Conservation (phyloP, 1,140 invertebrate genomes). For the Ips typographus region DNA sequence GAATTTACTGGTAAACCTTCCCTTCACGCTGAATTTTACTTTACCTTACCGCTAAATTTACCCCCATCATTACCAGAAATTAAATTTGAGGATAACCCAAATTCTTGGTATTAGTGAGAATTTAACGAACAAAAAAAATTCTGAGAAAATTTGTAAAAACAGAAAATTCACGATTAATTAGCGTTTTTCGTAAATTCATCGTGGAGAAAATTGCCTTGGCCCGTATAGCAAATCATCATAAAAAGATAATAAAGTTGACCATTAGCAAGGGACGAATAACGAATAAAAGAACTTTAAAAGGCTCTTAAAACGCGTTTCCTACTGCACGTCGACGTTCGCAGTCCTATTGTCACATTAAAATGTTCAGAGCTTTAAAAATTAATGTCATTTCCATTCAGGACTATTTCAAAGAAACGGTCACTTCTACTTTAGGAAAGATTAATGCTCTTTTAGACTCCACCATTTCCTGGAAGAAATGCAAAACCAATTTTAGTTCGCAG, state of each 20-base stretch:
- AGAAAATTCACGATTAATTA: no score
- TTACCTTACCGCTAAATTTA: no score
- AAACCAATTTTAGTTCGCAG: not conserved
- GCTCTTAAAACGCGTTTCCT: constrained; percentile 8
- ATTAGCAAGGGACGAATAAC: not conserved
- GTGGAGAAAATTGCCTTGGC: not conserved
- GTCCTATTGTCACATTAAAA: constrained; percentile 7
- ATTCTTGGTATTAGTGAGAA: no score
- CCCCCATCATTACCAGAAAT: no score
- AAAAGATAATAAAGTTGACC: not conserved
- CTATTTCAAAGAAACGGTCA: constrained; percentile 3
- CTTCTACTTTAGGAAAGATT: constrained; percentile 5
- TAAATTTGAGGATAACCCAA: no score
- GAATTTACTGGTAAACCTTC: no score
- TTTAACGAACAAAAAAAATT: no score
- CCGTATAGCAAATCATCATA: no score
- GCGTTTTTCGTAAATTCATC: no score
- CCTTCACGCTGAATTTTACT: no score
- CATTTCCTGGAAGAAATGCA: not conserved
- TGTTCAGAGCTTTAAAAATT: constrained; percentile 7
- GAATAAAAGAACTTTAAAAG: constrained; percentile 10
- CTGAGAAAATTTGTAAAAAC: no score
- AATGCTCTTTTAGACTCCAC: not conserved
- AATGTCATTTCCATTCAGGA: constrained; percentile 1
- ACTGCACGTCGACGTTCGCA: not conserved